A percentile compares a stretch with the other conserved stretches of the same genome.
phyloP scores from a whole-genome alignment of 2,888 invertebrate genomes.

The Liposcelis brunnea region DNA sequence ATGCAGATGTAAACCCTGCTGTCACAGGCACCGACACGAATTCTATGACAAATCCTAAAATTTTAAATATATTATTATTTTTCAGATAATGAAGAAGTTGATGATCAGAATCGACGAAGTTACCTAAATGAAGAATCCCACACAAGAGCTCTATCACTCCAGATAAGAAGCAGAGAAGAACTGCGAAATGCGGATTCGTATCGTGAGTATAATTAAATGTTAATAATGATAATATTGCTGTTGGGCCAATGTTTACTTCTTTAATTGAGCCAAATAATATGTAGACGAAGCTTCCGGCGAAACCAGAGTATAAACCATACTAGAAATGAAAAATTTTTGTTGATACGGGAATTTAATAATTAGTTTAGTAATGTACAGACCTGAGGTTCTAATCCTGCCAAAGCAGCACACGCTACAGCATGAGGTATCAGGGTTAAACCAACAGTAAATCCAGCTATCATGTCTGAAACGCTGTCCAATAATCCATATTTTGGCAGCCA shows the following conservation, averaged over 20 bases:
- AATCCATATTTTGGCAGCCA: conserved; percentile 63
- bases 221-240: conserved; percentile 78
- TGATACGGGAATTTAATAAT: not conserved
- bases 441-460: conserved; percentile 83
- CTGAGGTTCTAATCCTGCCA: conserved; percentile 75
- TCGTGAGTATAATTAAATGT: conserved; percentile 54
- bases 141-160: conserved; percentile 62
- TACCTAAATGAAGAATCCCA: conserved; percentile 70
- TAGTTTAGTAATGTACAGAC: conserved; percentile 26
- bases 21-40: conserved; percentile 59
- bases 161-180: conserved; percentile 58
- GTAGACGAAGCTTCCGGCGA: conserved; percentile 78
- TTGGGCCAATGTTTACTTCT: conserved; percentile 78
- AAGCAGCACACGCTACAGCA: conserved; percentile 76
- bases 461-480: conserved; percentile 61
- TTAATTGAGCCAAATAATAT: conserved; percentile 71
- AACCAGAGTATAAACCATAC: conserved; percentile 84
- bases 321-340: conserved; percentile 21
- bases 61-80: too few relatives aligned
- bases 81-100: too few relatives aligned
- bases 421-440: conserved; percentile 88
- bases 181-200: conserved; percentile 44
- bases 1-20: conserved; percentile 58
- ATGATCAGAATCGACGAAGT: too few relatives aligned
- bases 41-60: conserved; percentile 51